Conservation (phyloP, 1,140 invertebrate species). For the Antheraea pernyi region DNA sequence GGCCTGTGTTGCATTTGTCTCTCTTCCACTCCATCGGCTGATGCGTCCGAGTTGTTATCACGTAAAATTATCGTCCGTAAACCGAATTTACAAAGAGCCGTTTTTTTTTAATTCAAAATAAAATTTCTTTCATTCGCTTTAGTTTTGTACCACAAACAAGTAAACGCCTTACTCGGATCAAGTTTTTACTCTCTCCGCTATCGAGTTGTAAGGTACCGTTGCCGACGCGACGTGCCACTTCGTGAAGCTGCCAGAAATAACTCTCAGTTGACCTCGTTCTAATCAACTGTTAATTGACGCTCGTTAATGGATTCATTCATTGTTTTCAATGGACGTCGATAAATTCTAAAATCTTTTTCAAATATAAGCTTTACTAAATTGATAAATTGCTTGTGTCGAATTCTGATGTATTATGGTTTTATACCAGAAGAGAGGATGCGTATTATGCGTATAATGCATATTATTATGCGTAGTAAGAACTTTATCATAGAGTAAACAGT, state of each 20-base stretch:
- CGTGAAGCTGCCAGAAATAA: not conserved
- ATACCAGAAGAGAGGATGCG: too few relatives aligned
- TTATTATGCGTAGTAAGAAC: too few relatives aligned
- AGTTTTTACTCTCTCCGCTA: slow-evolving; percentile 2
- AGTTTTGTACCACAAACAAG: not conserved
- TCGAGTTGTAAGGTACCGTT: not conserved
- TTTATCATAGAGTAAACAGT: too few relatives aligned
- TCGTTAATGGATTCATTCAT: slow-evolving; percentile 4
- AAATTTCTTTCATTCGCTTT: not conserved
- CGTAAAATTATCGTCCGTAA: too few relatives aligned
- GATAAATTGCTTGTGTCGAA: not conserved
- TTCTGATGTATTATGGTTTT: too few relatives aligned
- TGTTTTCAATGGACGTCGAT: not conserved
- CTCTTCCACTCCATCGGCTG: too few relatives aligned
- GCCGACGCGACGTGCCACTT: not conserved
- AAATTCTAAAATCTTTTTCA: not conserved
- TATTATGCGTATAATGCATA: too few relatives aligned
- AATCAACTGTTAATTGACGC: not conserved
- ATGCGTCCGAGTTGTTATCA: too few relatives aligned
- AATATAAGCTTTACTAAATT: not conserved
- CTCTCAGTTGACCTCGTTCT: not conserved
- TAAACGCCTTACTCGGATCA: not conserved
- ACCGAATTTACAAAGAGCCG: too few relatives aligned
- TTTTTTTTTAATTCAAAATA: too few relatives aligned
- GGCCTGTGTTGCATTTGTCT: too few relatives aligned